These are phyloP conservation scores for Neomonachus schauinslandi DNA, from an alignment of 2,113 vertebrate species.

Conservation along the genomic window DNA sequence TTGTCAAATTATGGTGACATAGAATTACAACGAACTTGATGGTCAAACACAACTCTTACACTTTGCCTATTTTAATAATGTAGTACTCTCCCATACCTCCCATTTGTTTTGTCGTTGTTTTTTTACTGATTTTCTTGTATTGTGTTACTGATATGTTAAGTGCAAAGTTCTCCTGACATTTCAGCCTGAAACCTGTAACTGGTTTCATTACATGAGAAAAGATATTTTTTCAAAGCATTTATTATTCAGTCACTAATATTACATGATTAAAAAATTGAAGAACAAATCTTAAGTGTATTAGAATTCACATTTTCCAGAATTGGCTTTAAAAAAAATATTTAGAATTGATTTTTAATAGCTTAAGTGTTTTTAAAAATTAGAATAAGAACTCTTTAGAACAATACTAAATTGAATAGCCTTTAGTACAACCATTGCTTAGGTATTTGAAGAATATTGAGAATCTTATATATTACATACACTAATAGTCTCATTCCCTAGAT, in stretches of 20 bases:
- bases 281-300: not conserved
- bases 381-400: constrained; percentile 24
- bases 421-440: not conserved
- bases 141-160: not conserved
- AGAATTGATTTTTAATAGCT: constrained; percentile 38
- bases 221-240: constrained; percentile 34
- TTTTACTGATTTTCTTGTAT: constrained; percentile 30
- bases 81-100: not conserved
- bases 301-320: constrained; percentile 35
- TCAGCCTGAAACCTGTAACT: constrained; percentile 39
- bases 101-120: not conserved
- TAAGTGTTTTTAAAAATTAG: not conserved
- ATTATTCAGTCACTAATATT: not conserved
- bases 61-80: constrained; percentile 22
- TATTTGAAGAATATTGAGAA: constrained; percentile 43
- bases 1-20: not conserved
- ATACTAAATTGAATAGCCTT: not conserved
- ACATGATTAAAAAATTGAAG: not conserved
- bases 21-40: constrained; percentile 46
- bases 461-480: not conserved
- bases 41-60: not conserved
- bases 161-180: constrained; percentile 41
- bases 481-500: not conserved
- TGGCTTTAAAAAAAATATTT: not conserved
- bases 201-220: constrained; percentile 37